Percentiles rank a stretch among this genome's conserved stretches.
phyloP scores from a whole-genome alignment of 2,888 invertebrate genomes.

The Agrilus biguttatus region DNA sequence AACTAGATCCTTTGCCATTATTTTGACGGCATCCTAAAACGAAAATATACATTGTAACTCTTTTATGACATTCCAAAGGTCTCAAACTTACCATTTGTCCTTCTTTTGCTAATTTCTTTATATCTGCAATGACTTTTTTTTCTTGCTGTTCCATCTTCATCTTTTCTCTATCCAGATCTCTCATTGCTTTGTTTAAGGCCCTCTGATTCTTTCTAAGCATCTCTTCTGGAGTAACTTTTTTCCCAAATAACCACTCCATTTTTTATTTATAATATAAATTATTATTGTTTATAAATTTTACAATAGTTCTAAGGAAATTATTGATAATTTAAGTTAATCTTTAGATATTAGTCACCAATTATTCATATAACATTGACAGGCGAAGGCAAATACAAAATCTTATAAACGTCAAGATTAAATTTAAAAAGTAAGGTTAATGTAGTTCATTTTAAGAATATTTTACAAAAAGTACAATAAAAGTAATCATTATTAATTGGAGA shows the following conservation, averaged over 20 bases:
- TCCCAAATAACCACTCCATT: conserved; percentile 95
- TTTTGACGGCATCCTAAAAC: conserved; percentile 90
- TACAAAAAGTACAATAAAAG: too few species aligned
- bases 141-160: conserved; percentile 97
- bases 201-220: conserved; percentile 97
- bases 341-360: too few species aligned
- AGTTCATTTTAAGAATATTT: too few species aligned
- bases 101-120: conserved; percentile 97
- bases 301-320: too few species aligned
- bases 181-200: conserved; percentile 94
- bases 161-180: conserved; percentile 89
- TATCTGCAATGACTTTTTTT: conserved; percentile 95
- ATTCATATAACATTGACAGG: too few species aligned
- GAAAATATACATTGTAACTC: background rate
- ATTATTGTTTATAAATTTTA: too few species aligned
- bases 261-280: conserved; percentile 8
- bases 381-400: too few species aligned
- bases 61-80: too few species aligned
- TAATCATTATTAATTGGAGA: too few species aligned
- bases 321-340: too few species aligned
- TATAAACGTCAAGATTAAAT: too few species aligned
- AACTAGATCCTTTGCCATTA: conserved; percentile 98
- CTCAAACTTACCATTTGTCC: conserved; percentile 77
- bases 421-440: too few species aligned
- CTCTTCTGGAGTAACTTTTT: conserved; percentile 91